Conservation (phyloP, 2,113 vertebrate genomes). For the Rhadina sibilatrix region DNA sequence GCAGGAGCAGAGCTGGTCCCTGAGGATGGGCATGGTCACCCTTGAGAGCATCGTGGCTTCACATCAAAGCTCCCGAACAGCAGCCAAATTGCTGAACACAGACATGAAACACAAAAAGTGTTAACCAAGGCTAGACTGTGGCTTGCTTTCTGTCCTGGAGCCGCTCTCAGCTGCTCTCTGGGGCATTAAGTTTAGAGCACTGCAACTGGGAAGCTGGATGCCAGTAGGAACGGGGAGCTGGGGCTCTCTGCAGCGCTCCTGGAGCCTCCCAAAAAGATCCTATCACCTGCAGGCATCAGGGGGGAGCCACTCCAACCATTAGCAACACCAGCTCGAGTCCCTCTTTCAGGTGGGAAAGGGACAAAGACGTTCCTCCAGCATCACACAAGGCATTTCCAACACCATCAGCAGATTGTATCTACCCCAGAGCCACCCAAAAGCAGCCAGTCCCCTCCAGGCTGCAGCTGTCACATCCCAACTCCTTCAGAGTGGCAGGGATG, state of each 20-base stretch:
- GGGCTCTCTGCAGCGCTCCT: neutral
- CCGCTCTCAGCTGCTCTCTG: neutral
- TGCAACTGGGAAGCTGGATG: neutral
- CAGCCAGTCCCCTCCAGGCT: neutral
- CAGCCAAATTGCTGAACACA: neutral
- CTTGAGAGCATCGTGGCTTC: neutral
- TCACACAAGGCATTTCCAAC: neutral
- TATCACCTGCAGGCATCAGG: neutral
- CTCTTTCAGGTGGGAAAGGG: neutral
- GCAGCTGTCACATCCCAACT: neutral
- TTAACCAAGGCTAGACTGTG: conserved; percentile 40
- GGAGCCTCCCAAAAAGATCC: neutral
- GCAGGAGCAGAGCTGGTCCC: neutral
- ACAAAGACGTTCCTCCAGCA: neutral
- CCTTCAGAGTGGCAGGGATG: neutral
- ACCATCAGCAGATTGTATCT: neutral
- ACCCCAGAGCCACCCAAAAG: neutral
- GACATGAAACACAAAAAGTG: neutral
- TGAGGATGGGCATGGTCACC: neutral
- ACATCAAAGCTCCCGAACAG: neutral
- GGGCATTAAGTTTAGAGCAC: neutral
- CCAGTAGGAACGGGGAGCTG: neutral
- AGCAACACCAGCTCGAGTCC: neutral
- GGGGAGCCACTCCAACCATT: neutral
- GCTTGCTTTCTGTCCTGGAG: neutral